A percentile compares a stretch with the other conserved stretches of the same genome.
Evolutionary conservation across 2,797 vertebrate genomes (phyloP).

Genomic region (Anguilla obscura): DNA sequence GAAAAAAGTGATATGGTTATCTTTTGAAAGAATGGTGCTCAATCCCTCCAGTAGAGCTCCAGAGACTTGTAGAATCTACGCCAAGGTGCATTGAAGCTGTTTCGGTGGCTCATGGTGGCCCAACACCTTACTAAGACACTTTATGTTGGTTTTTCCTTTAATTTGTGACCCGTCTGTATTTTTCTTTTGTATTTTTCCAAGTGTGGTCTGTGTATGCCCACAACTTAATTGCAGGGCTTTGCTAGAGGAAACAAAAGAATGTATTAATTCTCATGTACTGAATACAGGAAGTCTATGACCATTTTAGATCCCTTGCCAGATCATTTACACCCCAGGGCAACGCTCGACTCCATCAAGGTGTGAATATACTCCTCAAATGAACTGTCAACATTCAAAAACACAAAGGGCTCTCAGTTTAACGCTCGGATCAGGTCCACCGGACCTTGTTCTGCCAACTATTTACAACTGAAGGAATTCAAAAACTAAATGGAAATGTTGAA

Average conservation of each 20-base stretch:
- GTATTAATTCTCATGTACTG: background rate
- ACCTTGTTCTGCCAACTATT: slow-evolving; percentile 43
- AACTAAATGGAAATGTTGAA: slow-evolving; percentile 59
- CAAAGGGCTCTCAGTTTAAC: slow-evolving; percentile 15
- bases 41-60: too few relatives aligned
- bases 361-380: slow-evolving; percentile 22
- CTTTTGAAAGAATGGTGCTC: too few relatives aligned
- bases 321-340: slow-evolving; percentile 16
- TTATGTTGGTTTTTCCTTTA: too few relatives aligned
- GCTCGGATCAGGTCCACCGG: background rate
- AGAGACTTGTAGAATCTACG: too few relatives aligned
- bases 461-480: slow-evolving; percentile 58
- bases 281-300: slow-evolving; percentile 7
- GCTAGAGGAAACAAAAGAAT: background rate
- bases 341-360: slow-evolving; percentile 23
- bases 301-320: slow-evolving; percentile 26
- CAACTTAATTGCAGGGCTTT: background rate
- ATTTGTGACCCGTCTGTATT: too few relatives aligned
- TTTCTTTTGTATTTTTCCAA: background rate
- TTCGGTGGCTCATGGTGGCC: too few relatives aligned
- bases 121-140: too few relatives aligned
- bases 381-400: slow-evolving; percentile 23
- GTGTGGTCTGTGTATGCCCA: background rate
- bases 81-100: too few relatives aligned
- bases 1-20: too few relatives aligned